These are phyloP conservation scores for Maniola jurtina DNA, from an alignment of 1,140 invertebrate species.

Conservation along the genomic window DNA sequence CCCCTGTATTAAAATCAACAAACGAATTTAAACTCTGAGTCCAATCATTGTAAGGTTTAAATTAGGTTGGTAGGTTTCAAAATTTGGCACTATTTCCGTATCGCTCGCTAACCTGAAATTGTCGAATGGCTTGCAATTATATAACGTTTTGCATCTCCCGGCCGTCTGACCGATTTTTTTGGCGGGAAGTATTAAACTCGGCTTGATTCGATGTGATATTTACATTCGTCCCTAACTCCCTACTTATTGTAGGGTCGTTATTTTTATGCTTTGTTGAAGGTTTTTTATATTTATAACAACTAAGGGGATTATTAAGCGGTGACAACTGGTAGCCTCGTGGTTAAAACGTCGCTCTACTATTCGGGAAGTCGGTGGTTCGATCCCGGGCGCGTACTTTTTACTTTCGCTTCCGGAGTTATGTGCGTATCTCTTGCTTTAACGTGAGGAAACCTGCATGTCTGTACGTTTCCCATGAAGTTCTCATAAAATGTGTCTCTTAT, in stretches of 20 bases:
- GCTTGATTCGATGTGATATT: conserved; percentile 3
- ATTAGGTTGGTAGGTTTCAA: not conserved
- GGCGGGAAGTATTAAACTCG: conserved; percentile 15
- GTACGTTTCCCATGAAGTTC: no score
- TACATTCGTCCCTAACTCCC: not conserved
- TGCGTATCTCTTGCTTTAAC: no score
- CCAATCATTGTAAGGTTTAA: conserved; percentile 2
- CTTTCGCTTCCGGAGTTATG: no score
- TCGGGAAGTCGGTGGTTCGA: no score
- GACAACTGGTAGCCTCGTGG: no score
- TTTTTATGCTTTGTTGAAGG: not conserved
- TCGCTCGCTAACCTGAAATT: conserved; percentile 27
- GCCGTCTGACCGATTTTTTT: conserved; percentile 29
- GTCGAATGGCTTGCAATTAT: conserved; percentile 42
- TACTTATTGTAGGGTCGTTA: not conserved
- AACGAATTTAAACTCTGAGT: conserved; percentile 20
- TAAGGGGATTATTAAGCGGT: no score
- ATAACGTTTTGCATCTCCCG: conserved; percentile 35
- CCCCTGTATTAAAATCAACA: conserved; percentile 28
- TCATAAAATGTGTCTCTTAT: no score
- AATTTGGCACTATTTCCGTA: conserved; percentile 33
- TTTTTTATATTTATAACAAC: not conserved
- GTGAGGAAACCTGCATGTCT: no score
- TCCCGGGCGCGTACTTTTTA: no score
- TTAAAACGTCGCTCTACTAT: no score